phyloP scores from a whole-genome alignment of 2,113 vertebrate species.

The Chroicocephalus ridibundus region DNA sequence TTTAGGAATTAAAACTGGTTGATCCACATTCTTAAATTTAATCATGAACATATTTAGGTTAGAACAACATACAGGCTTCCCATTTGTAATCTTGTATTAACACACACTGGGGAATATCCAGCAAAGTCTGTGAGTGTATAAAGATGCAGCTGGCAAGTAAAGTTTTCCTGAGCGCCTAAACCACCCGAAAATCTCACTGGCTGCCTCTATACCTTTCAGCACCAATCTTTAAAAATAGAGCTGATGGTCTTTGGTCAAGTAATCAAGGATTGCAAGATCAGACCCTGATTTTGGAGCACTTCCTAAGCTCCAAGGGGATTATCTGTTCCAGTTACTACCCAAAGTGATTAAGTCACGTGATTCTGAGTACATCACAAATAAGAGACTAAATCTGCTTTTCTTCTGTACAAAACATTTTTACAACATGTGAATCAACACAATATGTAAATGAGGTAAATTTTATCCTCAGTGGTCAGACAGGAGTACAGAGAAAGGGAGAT shows the following conservation, averaged over 20 bases:
- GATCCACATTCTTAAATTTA: not conserved
- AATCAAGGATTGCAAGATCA: not conserved
- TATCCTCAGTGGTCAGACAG: not conserved
- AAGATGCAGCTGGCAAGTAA: not conserved
- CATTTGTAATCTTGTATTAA: not conserved
- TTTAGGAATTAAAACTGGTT: not conserved
- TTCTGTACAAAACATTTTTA: not conserved
- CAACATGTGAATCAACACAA: not conserved
- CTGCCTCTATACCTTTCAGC: not conserved
- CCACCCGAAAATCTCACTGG: not conserved
- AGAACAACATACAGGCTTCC: not conserved
- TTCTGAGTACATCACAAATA: conserved; percentile 13
- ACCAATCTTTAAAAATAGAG: not conserved
- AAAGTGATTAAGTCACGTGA: conserved; percentile 47
- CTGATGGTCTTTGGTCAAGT: not conserved
- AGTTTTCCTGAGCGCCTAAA: not conserved
- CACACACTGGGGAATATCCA: not conserved
- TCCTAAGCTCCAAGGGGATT: conserved; percentile 42
- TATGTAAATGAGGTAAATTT: not conserved
- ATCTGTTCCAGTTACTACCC: conserved; percentile 27
- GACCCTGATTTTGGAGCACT: conserved; percentile 18
- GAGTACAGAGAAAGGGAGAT: not conserved
- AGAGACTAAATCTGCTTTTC: conserved; percentile 32
- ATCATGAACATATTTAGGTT: conserved; percentile 17
- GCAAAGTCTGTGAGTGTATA: not conserved